Conservation (phyloP, 2,113 vertebrate species). For the Alaudala cheleensis region DNA sequence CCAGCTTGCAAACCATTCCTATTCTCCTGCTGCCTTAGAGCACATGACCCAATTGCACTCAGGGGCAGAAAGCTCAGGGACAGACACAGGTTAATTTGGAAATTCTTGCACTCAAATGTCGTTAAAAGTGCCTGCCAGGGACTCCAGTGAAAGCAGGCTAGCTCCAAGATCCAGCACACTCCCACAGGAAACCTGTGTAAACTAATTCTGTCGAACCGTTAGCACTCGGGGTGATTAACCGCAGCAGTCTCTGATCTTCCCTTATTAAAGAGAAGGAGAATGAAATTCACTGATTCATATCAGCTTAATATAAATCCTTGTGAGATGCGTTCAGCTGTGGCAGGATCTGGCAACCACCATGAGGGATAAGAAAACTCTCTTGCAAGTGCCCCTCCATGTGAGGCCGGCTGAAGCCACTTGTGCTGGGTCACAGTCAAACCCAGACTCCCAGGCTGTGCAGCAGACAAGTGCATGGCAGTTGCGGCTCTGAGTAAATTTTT, state of each 20-base stretch:
- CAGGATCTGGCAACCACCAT: background rate
- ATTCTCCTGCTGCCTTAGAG: background rate
- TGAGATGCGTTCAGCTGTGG: background rate
- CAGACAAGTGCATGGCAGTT: background rate
- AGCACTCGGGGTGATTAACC: constrained; percentile 47
- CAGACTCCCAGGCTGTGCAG: background rate
- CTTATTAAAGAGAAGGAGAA: constrained; percentile 52
- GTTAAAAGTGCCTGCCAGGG: background rate
- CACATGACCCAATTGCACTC: rapidly evolving
- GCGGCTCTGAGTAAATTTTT: background rate
- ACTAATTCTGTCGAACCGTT: constrained; percentile 42
- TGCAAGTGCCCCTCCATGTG: background rate
- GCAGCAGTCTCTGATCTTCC: constrained; percentile 42
- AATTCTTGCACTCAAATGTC: background rate
- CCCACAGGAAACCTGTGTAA: constrained; percentile 37
- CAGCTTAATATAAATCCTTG: constrained; percentile 57
- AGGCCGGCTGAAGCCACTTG: background rate
- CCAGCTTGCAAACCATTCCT: background rate
- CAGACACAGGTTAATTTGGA: background rate
- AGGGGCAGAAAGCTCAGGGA: background rate
- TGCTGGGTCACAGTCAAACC: background rate
- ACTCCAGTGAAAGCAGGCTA: background rate
- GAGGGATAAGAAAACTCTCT: background rate
- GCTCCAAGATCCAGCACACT: background rate
- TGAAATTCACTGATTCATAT: constrained; percentile 58